A percentile compares a stretch with the other conserved stretches of the same genome.
phyloP scores from a whole-genome alignment of 2,888 invertebrate genomes.

The Acanthoscelides obtectus region DNA sequence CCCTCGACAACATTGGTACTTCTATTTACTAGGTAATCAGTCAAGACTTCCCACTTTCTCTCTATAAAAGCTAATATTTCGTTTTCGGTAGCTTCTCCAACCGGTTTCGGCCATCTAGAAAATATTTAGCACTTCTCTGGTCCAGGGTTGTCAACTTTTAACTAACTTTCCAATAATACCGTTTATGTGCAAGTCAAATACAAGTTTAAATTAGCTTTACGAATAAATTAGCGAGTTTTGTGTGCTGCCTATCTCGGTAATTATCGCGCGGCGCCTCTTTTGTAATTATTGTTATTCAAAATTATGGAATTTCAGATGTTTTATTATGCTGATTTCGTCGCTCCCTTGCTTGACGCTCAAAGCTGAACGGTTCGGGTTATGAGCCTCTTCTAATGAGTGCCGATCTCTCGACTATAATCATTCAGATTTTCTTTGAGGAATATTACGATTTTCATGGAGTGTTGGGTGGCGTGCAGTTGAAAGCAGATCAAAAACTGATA shows the following conservation, averaged over 20 bases:
- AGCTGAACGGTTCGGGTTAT: slow-evolving; percentile 26
- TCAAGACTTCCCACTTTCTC: no score
- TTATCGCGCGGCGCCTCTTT: slow-evolving; percentile 47
- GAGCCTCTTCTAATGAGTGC: slow-evolving; percentile 21
- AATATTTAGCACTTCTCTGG: slow-evolving; percentile 1
- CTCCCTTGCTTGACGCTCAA: not conserved
- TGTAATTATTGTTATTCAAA: slow-evolving; percentile 50
- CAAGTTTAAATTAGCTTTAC: slow-evolving; percentile 50
- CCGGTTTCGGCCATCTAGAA: not conserved
- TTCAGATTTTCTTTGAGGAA: not conserved
- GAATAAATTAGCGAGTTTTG: slow-evolving; percentile 49
- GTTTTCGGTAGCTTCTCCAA: no score
- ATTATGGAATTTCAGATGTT: slow-evolving; percentile 49
- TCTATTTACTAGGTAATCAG: no score
- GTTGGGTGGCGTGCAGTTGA: no score
- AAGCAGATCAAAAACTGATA: no score
- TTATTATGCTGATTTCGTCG: slow-evolving; percentile 47
- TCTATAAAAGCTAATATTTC: no score
- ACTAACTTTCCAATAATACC: slow-evolving; percentile 49
- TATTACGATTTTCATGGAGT: not conserved
- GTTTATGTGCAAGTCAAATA: slow-evolving; percentile 51
- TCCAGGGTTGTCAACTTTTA: slow-evolving; percentile 46
- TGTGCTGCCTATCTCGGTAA: slow-evolving; percentile 49
- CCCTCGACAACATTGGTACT: no score
- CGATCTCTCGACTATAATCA: not conserved